phyloP scores from a whole-genome alignment of 1,140 invertebrate genomes.

The Macrocentrus cingulum region DNA sequence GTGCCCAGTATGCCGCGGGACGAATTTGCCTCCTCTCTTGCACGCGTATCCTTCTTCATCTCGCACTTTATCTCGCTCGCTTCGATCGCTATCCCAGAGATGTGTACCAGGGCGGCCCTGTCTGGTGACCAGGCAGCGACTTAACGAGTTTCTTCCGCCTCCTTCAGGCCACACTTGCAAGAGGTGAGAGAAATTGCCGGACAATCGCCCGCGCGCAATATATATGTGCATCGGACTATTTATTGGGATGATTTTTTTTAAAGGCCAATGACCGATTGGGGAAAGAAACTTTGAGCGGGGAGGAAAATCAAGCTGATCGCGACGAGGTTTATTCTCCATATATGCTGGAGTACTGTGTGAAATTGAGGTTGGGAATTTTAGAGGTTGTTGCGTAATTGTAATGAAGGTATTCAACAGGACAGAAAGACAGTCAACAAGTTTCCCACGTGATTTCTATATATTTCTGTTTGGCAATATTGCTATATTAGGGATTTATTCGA shows the following conservation, averaged over 20 bases:
- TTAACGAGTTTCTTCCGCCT: too few relatives aligned
- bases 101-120: background rate
- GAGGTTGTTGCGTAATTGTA: background rate
- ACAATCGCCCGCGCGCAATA: too few relatives aligned
- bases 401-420: slow-evolving; percentile 4
- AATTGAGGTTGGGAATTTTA: too few relatives aligned
- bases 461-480: too few relatives aligned
- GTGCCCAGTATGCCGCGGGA: slow-evolving; percentile 37
- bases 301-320: too few relatives aligned
- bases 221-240: background rate
- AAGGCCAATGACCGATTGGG: background rate
- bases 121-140: slow-evolving; percentile 2
- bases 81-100: background rate
- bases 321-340: too few relatives aligned
- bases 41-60: background rate
- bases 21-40: slow-evolving; percentile 10
- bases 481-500: too few relatives aligned
- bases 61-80: slow-evolving; percentile 6
- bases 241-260: background rate
- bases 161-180: too few relatives aligned
- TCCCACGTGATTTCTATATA: background rate
- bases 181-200: too few relatives aligned
- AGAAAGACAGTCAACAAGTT: slow-evolving; percentile 6
- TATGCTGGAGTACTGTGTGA: too few relatives aligned
- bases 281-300: too few relatives aligned